These are phyloP conservation scores for Centropyge bicolor DNA, from an alignment of 2,797 vertebrate species.

Conservation along the genomic window DNA sequence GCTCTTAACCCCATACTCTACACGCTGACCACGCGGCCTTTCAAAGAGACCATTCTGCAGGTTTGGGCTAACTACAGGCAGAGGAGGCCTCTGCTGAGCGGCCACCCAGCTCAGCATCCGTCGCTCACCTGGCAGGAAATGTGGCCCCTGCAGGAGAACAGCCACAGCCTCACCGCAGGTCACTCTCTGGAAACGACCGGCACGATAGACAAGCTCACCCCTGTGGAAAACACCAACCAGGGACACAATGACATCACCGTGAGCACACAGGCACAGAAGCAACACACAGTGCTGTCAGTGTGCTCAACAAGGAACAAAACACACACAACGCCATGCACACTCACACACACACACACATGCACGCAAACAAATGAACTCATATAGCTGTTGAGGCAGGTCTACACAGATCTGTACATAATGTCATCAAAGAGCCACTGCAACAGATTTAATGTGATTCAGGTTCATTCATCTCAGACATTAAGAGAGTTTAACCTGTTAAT, in stretches of 20 bases:
- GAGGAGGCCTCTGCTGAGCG: conserved; percentile 83
- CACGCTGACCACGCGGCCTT: conserved; percentile 96
- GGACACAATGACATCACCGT: conserved; percentile 34
- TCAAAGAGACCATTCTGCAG: conserved; percentile 96
- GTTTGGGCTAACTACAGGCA: conserved; percentile 95
- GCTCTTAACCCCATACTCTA: conserved; percentile 98
- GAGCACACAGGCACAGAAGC: conserved; percentile 42
- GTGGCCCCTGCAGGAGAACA: conserved; percentile 91
- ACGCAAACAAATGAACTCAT: conserved; percentile 56
- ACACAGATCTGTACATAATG: neutral
- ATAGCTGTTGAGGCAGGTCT: conserved; percentile 5
- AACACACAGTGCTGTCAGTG: conserved; percentile 48
- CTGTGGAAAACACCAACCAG: conserved; percentile 61
- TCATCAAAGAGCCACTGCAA: conserved; percentile 1
- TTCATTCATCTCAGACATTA: conserved; percentile 9
- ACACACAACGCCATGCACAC: conserved; percentile 24
- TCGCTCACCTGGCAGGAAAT: conserved; percentile 95
- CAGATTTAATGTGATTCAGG: conserved; percentile 14
- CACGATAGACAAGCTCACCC: conserved; percentile 59
- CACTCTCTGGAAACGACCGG: conserved; percentile 81
- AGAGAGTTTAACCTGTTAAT: neutral
- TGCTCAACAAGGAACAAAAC: conserved; percentile 36
- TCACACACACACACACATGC: conserved; percentile 32
- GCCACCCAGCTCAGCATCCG: conserved; percentile 84
- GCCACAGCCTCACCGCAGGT: conserved; percentile 72